These are phyloP conservation scores for Onthophagus taurus DNA, from an alignment of 1,140 invertebrate species.

Conservation along the genomic window DNA sequence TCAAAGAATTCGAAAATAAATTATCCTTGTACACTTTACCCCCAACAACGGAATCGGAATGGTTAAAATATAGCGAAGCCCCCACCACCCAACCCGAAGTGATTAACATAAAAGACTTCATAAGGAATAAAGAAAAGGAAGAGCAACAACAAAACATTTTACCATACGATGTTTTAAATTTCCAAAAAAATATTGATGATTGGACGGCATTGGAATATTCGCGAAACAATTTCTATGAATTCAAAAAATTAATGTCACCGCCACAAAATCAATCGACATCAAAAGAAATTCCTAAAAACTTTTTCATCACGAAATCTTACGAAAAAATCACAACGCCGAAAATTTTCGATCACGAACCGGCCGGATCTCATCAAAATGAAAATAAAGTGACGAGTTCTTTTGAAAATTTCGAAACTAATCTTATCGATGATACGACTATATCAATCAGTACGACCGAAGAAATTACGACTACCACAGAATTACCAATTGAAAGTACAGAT, in stretches of 20 bases:
- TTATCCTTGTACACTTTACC: constrained; percentile 27
- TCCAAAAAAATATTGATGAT: constrained; percentile 74
- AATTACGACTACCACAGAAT: constrained; percentile 18
- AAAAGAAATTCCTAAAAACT: constrained; percentile 68
- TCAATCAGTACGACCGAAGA: constrained; percentile 25
- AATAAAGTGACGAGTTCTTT: constrained; percentile 33
- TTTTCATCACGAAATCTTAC: constrained; percentile 52
- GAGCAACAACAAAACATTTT: constrained; percentile 25
- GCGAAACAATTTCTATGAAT: constrained; percentile 39
- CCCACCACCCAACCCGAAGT: constrained; percentile 15
- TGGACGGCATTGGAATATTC: constrained; percentile 73
- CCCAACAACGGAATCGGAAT: constrained; percentile 19
- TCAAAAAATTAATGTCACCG: constrained; percentile 20
- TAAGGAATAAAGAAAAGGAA: constrained; percentile 17
- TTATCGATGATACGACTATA: constrained; percentile 22
- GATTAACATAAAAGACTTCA: constrained; percentile 28
- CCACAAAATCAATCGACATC: constrained; percentile 45
- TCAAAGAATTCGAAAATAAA: constrained; percentile 13
- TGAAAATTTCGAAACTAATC: constrained; percentile 28
- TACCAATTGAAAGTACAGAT: neutral
- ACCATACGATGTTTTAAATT: constrained; percentile 57
- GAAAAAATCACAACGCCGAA: constrained; percentile 19
- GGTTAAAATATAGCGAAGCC: constrained; percentile 24
- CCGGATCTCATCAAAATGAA: constrained; percentile 43
- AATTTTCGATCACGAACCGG: constrained; percentile 46